Percentiles rank a stretch among this genome's conserved stretches.
These are phyloP conservation scores for Nerophis ophidion DNA, from an alignment of 2,113 vertebrate genomes.

Conservation along the genomic window DNA sequence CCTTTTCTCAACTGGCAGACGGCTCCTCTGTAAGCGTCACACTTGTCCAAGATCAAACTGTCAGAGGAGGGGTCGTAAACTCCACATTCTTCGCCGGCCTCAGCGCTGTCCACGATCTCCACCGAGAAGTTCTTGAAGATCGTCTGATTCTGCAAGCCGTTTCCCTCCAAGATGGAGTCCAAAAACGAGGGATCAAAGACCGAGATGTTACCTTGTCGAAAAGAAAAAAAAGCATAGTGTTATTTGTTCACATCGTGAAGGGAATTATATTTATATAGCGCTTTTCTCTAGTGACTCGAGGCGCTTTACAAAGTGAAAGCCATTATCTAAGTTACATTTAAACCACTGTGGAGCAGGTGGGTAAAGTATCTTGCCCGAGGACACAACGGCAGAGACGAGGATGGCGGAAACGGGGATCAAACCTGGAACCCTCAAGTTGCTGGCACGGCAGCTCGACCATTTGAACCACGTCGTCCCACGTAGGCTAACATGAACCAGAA, in stretches of 20 bases:
- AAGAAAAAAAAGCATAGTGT: slow-evolving; percentile 3
- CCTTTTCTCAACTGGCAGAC: slow-evolving; percentile 71
- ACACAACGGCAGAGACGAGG: too few species aligned
- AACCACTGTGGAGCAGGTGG: too few species aligned
- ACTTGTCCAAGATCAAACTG: slow-evolving; percentile 22
- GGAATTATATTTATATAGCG: not conserved
- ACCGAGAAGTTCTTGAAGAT: slow-evolving; percentile 11
- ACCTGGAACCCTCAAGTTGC: too few species aligned
- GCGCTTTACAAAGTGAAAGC: too few species aligned
- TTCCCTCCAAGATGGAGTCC: slow-evolving; percentile 13
- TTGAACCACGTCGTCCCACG: too few species aligned
- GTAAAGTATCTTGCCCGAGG: too few species aligned
- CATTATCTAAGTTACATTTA: too few species aligned
- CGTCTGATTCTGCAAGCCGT: slow-evolving; percentile 32
- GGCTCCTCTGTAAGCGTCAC: slow-evolving; percentile 49
- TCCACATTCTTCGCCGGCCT: slow-evolving; percentile 46
- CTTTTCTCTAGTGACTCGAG: too few species aligned
- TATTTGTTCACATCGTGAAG: not conserved
- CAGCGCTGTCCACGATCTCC: slow-evolving; percentile 12
- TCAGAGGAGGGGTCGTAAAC: slow-evolving; percentile 57
- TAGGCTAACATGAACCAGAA: too few species aligned
- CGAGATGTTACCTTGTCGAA: slow-evolving; percentile 36
- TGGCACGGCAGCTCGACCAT: too few species aligned
- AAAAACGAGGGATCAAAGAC: slow-evolving; percentile 1
- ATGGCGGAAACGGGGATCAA: too few species aligned